A percentile compares a stretch with the other conserved stretches of the same genome.
phyloP scores from a whole-genome alignment of 2,888 invertebrate species.

The Napeogenes inachia region DNA sequence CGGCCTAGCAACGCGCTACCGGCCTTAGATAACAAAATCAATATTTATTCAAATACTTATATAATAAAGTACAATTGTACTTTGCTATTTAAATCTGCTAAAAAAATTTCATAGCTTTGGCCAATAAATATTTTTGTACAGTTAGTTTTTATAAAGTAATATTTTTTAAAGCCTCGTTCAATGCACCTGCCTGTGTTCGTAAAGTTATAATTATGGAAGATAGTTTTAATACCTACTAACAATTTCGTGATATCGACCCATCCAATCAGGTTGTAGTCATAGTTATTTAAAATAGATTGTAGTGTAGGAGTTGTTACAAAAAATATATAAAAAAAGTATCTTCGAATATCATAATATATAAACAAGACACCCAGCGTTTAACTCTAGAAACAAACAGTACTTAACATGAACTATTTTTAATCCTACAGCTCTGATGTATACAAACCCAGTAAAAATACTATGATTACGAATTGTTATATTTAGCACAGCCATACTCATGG shows the following conservation, averaged over 20 bases:
- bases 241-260: no score
- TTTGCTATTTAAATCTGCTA: not conserved
- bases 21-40: not conserved
- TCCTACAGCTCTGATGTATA: conserved; percentile 2
- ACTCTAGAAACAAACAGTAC: conserved; percentile 2
- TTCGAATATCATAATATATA: not conserved
- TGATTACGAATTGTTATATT: conserved; percentile 4
- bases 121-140: no score
- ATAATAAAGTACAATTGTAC: not conserved
- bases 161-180: no score
- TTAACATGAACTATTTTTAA: not conserved
- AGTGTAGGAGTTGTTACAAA: not conserved
- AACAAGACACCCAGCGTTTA: not conserved
- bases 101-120: not conserved
- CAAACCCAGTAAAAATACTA: conserved; percentile 4
- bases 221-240: no score
- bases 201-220: no score
- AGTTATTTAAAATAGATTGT: conserved; percentile 1
- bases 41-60: conserved; percentile 2
- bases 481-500: not conserved
- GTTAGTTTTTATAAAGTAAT: no score
- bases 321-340: not conserved
- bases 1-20: conserved; percentile 5
- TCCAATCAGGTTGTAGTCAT: no score
- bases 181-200: no score